Evolutionary conservation across 2,797 vertebrate genomes (phyloP), one percentile per base, ranked within the genome.

Genomic region (Typhlichthys eigenmanni): DNA sequence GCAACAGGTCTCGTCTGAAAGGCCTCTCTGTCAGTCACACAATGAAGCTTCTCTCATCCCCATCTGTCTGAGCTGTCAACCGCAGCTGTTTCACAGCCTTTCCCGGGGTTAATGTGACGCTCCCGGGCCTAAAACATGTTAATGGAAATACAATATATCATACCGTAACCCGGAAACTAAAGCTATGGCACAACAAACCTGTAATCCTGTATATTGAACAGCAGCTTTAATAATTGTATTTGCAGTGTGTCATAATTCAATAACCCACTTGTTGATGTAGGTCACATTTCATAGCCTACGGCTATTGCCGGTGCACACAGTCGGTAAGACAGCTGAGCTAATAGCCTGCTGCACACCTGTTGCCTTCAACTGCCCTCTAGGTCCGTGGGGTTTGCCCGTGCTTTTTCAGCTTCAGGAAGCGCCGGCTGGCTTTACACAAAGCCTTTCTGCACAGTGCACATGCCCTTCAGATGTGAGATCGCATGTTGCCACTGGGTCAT

Each of bases 321-420:
- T 4, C 19, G 29, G 70, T 32, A 19, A 3, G 9, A 74, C 86
- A 83, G 87, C 83, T 86, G 85, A 79, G 60, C 62, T 56, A 24
- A 48, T 24, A 60, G 16, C 14, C 47, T 47, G 11, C 17, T 19
- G 0, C 32, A 63, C 90, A 88, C 88, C 89, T 90, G 90, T 89
- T 84, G 69, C 13, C 50, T 62, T 75, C 74, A 76, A 74, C 32
- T 58, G 60, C 47, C 57, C 55, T 53, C 32, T 13, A 68, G 68
- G 66, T 54, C 68, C 46, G n/a, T 48, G 13, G 64, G 68, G 71
- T 80, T 52, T 49, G 24, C 38, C 58, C 29, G 53, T 54, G 45
- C 43, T 64, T 67, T 55, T 69, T 47, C 51, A 53, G 66, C 64
- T 71, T 68, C 66, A 66, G 64, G 52, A 75, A 55, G 75, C 13